Evolutionary conservation across 2,797 vertebrate species (phyloP), one percentile per base, ranked within the genome.

Genomic region (Spinus pinus): DNA sequence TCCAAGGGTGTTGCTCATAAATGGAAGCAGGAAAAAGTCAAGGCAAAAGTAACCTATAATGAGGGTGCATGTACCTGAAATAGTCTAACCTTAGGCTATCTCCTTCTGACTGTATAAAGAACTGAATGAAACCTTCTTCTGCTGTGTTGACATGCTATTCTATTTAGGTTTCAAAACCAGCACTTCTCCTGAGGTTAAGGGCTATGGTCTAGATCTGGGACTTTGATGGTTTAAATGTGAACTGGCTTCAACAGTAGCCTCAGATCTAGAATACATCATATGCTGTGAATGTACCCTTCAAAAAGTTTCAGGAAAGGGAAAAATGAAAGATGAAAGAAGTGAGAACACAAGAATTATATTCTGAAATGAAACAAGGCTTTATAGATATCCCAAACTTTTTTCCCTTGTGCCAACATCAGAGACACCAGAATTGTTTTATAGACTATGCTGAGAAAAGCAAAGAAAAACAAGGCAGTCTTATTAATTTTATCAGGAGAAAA

Each of bases 1-100:
- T 87, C 84, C 41, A 56, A 66, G 60, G 84, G 51, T 89, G 10
- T 82, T 72, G 25, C 41, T 95, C 71, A 67, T 87, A 85, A 94
- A 57, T 56, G 41, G 91, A 85, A 93, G 60, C 7, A 66, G 51
- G 44, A 39, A 89, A 84, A 89, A 82, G 41, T 86, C 60, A 60
- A 90, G 60, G 78, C 33, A 89, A 65, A 66, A 85, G 72, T 70
- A 85, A 41, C 49, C 58, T 70, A 7, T 91, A 93, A 85, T 92
- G 84, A 94, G 60, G 71, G 53, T 80, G 51, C 30, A 33, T 73
- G 74, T 86, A 89, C 74, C 92, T 86, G 64, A 86, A 92, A 81
- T 73, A 86, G 39, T 66, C 39, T 81, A 84, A 82, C 74, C 60
- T 58, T 80, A 70, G 84, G 67, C 74, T 62, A 39, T 85, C 31